Conservation (phyloP, 1,140 invertebrate genomes). For the Bombus huntii region DNA sequence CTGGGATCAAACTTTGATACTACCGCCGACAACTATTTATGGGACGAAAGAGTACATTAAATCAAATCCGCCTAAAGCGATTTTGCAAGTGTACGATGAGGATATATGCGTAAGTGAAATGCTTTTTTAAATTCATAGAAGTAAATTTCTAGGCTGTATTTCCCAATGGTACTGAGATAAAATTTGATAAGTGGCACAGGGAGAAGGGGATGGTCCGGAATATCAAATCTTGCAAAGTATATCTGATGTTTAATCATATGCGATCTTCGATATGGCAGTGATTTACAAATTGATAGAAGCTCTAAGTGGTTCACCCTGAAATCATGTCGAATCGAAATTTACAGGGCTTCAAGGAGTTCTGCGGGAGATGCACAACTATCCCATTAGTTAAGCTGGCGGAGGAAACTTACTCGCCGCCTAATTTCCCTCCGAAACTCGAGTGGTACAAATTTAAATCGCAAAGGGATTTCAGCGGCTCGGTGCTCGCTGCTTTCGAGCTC, state of each 20-base stretch:
- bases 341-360: slow-evolving; percentile 82
- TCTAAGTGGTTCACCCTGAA: neutral
- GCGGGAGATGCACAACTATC: slow-evolving; percentile 82
- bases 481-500: slow-evolving; percentile 85
- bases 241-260: neutral
- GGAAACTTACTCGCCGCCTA: slow-evolving; percentile 78
- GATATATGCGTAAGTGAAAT: slow-evolving; percentile 73
- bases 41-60: slow-evolving; percentile 81
- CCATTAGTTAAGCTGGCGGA: slow-evolving; percentile 82
- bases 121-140: neutral
- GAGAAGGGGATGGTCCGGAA: too few relatives aligned
- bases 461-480: slow-evolving; percentile 79
- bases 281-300: neutral
- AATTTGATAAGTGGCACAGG: too few relatives aligned
- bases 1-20: slow-evolving; percentile 85
- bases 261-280: too few relatives aligned
- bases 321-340: slow-evolving; percentile 32
- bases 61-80: slow-evolving; percentile 80
- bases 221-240: neutral
- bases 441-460: slow-evolving; percentile 83
- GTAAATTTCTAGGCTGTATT: neutral
- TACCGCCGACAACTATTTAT: slow-evolving; percentile 80
- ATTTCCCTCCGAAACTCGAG: slow-evolving; percentile 83
- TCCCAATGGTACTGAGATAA: neutral
- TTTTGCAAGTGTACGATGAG: slow-evolving; percentile 79